These are phyloP conservation scores for Myotis davidii DNA, from an alignment of 2,113 vertebrate genomes.

Conservation along the genomic window DNA sequence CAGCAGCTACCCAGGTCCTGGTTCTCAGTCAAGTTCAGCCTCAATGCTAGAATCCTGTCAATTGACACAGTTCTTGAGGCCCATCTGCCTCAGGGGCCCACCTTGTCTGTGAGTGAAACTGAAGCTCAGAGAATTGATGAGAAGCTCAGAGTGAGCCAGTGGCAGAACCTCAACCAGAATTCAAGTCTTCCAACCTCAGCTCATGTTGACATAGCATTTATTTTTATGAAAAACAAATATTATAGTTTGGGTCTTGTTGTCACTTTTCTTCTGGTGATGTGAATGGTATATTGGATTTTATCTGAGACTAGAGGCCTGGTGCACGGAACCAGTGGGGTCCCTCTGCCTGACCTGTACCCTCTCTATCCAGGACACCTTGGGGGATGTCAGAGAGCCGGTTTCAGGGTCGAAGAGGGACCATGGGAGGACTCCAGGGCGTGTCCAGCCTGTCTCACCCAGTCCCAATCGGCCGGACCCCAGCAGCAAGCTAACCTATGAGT, in stretches of 20 bases:
- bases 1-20: neutral
- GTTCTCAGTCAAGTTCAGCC: neutral
- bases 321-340: too few relatives aligned
- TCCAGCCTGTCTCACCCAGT: too few relatives aligned
- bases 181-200: neutral
- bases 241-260: neutral
- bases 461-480: too few relatives aligned
- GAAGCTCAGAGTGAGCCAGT: neutral
- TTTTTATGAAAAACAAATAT: neutral
- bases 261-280: constrained; percentile 16
- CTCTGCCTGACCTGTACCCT: too few relatives aligned
- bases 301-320: neutral
- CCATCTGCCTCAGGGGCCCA: neutral
- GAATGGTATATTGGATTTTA: neutral
- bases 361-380: too few relatives aligned
- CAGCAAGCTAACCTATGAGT: too few relatives aligned
- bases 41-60: neutral
- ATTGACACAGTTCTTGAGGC: neutral
- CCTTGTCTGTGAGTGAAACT: neutral
- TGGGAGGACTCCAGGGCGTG: too few relatives aligned
- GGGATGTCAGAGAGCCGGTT: too few relatives aligned
- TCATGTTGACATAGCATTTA: neutral
- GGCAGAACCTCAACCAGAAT: neutral
- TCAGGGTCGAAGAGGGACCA: too few relatives aligned
- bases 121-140: neutral